Evolutionary conservation across 2,888 invertebrate genomes (phyloP).

Genomic region (Nephrocerus scutellatus): DNA sequence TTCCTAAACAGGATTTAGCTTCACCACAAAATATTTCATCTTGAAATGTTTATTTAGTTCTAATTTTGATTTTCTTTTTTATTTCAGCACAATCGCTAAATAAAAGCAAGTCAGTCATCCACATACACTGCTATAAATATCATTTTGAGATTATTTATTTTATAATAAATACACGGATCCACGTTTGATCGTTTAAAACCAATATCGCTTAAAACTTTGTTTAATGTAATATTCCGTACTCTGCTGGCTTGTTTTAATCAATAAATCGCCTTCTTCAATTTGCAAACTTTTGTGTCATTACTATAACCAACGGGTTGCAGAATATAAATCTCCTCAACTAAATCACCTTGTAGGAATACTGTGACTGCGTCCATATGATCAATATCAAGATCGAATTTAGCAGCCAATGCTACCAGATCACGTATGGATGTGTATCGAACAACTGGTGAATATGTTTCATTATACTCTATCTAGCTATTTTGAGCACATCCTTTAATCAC

Average conservation of each 20-base stretch:
- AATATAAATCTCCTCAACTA: slow-evolving; percentile 18
- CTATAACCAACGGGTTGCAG: slow-evolving; percentile 15
- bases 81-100: too few relatives aligned
- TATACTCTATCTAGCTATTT: slow-evolving; percentile 31
- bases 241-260: slow-evolving; percentile 24
- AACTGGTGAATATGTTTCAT: slow-evolving; percentile 33
- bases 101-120: too few relatives aligned
- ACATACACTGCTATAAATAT: too few relatives aligned
- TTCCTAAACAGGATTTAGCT: too few relatives aligned
- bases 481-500: too few relatives aligned
- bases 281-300: slow-evolving; percentile 20
- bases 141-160: too few relatives aligned
- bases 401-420: slow-evolving; percentile 22
- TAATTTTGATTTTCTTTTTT: too few relatives aligned
- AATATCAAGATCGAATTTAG: slow-evolving; percentile 9
- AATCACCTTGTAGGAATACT: slow-evolving; percentile 21
- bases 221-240: slow-evolving; percentile 23
- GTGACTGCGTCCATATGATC: slow-evolving; percentile 20
- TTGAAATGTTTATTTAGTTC: too few relatives aligned
- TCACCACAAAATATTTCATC: too few relatives aligned
- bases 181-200: too few relatives aligned
- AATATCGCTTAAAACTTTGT: too few relatives aligned
- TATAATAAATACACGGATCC: too few relatives aligned
- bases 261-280: slow-evolving; percentile 21
- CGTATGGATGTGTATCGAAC: slow-evolving; percentile 26